These are phyloP conservation scores for Hemibagrus guttatus DNA, from an alignment of 2,797 vertebrate genomes.

Conservation along the genomic window DNA sequence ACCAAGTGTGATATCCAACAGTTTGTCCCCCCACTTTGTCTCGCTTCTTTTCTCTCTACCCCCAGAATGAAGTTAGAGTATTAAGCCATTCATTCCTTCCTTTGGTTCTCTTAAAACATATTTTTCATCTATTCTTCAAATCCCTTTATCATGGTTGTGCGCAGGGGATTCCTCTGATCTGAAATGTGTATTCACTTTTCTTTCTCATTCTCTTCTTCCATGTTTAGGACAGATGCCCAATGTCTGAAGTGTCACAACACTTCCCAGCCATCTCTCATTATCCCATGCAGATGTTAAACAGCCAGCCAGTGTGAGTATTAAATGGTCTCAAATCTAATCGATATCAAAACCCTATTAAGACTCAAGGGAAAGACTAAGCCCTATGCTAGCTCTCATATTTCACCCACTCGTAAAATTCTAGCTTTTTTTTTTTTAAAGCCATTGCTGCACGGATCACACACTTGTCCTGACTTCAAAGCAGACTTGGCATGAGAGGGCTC, in stretches of 20 bases:
- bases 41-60: neutral
- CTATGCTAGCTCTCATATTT: slow-evolving; percentile 66
- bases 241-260: slow-evolving; percentile 55
- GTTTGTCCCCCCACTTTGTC: neutral
- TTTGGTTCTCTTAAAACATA: neutral
- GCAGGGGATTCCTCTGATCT: neutral
- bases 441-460: slow-evolving; percentile 64
- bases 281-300: slow-evolving; percentile 72
- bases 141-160: neutral
- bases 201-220: slow-evolving; percentile 5
- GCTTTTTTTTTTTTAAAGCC: slow-evolving; percentile 51
- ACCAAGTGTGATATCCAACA: slow-evolving; percentile 23
- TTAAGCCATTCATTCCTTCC: neutral
- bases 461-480: slow-evolving; percentile 77
- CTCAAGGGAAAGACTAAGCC: slow-evolving; percentile 65
- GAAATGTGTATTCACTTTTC: neutral
- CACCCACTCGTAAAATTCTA: slow-evolving; percentile 59
- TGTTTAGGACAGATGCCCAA: slow-evolving; percentile 4
- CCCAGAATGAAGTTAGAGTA: neutral
- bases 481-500: slow-evolving; percentile 51
- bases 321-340: slow-evolving; percentile 74
- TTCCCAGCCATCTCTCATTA: slow-evolving; percentile 63
- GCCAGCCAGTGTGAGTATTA: slow-evolving; percentile 62
- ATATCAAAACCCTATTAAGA: slow-evolving; percentile 73
- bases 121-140: neutral